phyloP scores from a whole-genome alignment of 2,113 vertebrate genomes.

The Solea solea region DNA sequence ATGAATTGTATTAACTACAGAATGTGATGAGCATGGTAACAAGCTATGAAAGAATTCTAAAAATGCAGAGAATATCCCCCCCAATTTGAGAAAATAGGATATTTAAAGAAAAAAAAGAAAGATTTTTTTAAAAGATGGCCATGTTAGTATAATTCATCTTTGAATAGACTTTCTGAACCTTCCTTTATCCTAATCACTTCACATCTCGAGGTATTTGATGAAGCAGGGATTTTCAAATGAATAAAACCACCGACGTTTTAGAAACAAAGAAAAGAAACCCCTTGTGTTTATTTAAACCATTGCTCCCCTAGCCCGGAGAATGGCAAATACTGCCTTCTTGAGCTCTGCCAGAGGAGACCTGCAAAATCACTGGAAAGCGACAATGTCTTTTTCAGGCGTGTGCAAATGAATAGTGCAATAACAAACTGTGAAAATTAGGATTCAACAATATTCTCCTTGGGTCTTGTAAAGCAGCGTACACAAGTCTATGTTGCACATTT shows the following conservation, averaged over 20 bases:
- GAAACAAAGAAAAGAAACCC: slow-evolving; percentile 7
- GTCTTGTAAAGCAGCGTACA: slow-evolving; percentile 1
- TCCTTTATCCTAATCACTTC: slow-evolving; percentile 21
- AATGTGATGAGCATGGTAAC: neutral
- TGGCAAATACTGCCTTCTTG: neutral
- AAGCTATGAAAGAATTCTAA: neutral
- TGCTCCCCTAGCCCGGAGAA: slow-evolving; percentile 1
- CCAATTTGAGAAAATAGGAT: no score
- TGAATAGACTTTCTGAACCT: no score
- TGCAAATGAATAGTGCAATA: slow-evolving; percentile 25
- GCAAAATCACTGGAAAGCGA: neutral
- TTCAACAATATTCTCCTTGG: slow-evolving; percentile 17
- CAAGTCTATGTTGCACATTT: slow-evolving; percentile 20
- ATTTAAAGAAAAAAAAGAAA: no score
- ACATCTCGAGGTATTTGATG: no score
- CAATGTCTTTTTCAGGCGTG: neutral
- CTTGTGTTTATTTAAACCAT: slow-evolving; percentile 1
- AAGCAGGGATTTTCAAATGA: slow-evolving; percentile 29
- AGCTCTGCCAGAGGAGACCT: neutral
- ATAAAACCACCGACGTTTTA: slow-evolving; percentile 40
- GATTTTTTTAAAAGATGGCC: no score
- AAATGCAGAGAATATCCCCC: neutral
- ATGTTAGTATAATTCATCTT: no score
- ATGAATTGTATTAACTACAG: neutral
- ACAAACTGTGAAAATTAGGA: slow-evolving; percentile 14